These are phyloP conservation scores for Saccostrea glomerata DNA, from an alignment of 1,140 invertebrate genomes.

Conservation along the genomic window DNA sequence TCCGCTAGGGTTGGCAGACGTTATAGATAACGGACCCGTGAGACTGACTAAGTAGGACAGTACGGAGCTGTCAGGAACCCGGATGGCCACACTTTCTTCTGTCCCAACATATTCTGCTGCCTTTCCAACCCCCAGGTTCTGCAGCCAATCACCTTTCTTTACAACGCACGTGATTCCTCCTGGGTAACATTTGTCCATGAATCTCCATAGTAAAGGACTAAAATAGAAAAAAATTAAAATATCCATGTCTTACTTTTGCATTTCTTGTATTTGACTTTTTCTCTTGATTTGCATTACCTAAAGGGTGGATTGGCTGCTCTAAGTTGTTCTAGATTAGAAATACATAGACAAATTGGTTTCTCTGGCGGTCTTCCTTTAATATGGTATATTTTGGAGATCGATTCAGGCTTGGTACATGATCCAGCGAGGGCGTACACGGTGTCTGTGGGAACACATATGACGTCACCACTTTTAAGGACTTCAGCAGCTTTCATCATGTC, in stretches of 20 bases:
- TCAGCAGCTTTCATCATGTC: constrained; percentile 60
- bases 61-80: constrained; percentile 65
- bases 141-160: constrained; percentile 68
- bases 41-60: constrained; percentile 67
- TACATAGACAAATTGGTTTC: constrained; percentile 71
- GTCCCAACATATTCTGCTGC: constrained; percentile 64
- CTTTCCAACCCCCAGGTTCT: constrained; percentile 64
- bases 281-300: constrained; percentile 32
- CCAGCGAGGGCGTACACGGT: constrained; percentile 69
- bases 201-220: constrained; percentile 65
- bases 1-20: constrained; percentile 70
- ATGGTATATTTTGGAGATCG: constrained; percentile 66
- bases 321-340: constrained; percentile 68
- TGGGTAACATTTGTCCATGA: constrained; percentile 68
- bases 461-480: constrained; percentile 62
- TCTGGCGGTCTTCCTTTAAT: constrained; percentile 69
- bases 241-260: background rate
- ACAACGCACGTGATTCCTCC: constrained; percentile 71
- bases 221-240: constrained; percentile 37
- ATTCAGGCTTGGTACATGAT: constrained; percentile 67
- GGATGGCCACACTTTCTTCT: constrained; percentile 67
- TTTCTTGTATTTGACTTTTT: background rate
- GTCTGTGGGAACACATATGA: constrained; percentile 70
- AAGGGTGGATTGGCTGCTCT: constrained; percentile 61
- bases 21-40: constrained; percentile 67